Evolutionary conservation across 2,888 invertebrate species (phyloP), one percentile per base, ranked within the genome.

Genomic region (Panopea generosa): DNA sequence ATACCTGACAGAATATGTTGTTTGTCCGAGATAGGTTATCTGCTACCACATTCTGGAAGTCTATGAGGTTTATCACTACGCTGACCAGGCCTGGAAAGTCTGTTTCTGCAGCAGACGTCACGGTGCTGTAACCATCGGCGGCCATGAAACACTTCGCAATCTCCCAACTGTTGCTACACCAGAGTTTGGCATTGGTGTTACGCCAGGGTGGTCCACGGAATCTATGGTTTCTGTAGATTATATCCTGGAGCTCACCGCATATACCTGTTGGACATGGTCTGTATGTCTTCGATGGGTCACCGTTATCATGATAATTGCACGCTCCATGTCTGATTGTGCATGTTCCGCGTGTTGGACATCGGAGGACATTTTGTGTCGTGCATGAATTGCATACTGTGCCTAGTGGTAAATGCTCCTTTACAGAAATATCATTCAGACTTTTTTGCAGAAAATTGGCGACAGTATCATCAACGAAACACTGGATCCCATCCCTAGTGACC

Each of bases 101-200:
- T 16, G 55, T 55, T 16, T 55, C 55, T 14, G 26, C 27, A 27
- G 55, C 55, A 6, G 26, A 16, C 27, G 11, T 27, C 29, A 11
- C 29, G 27, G 26, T n/a, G 9, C 4, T 11, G 29, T 55, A 55
- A 3, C 55, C 55, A 4, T 26, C 27, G 9, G 27, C 27, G 3
- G 55, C 27, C 55, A 55, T 55, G 29, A 55, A 55, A 27, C 55
- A 55, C 24, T 55, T 55, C 4, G 55, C 55, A 2, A 55, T 2
- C 29, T 55, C 55, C 55, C 55, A 55, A 4, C 3, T 3, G 16
- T 26, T 6, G 6, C 6, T 55, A n/a, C 29, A 3, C 55, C 55
- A 55, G 2, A 2, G 6, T 24, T 2, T 14, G 16, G 55, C 55
- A 16, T 26, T 9, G 6, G 55, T 55, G n/a, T 55, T 55, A 11